Base-by-base conservation (phyloP, 92 coral and sea anemone species). In the Parazoanthus darwini region DNA sequence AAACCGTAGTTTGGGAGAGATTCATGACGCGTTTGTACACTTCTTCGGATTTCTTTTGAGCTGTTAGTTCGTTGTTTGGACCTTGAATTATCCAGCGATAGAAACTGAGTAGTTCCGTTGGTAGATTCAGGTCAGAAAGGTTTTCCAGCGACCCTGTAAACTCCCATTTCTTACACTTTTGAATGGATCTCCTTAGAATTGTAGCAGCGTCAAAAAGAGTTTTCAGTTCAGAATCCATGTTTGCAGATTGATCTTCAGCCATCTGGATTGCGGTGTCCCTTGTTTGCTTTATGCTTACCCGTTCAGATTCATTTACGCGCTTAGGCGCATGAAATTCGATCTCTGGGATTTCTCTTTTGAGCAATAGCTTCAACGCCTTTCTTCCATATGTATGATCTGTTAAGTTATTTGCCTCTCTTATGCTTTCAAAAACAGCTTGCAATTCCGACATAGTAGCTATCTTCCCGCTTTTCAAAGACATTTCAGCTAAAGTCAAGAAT, bases 291-390 rank as follows among this genome's bases (percentile, higher is more conserved):
- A 89, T 85, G 37, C 88, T 93, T 11, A 93, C 88, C 68, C 88
- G 73, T 51, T 91, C 94, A 10, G 96, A 82, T 66, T 93, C 93
- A 71, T 91, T 93, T 10, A 89, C 93, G 20, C 85, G 89, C 29
- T 92, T 94, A 54, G 93, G 91, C 65, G 38, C 82, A 77, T 94
- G 92, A 54, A 92, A 90, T 83, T 94, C 94, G 6, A 94, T 78
- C n/a, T 76, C 93, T 42, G 33, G 33, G 33, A 29, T 29, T 29
- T 29, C 33, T 29, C 33, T 29, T 29, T 29, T 29, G 33, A 29
- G 33, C 33, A 29, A 29, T 0, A 29, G 33, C 33, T 29, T 29
- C 33, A 29, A 29, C 33, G 33, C 33, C 33, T 29, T 29, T 29
- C 33, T 29, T 29, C 33, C 33, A 29, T 29, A 29, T 29, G 33